A percentile compares a stretch with the other conserved stretches of the same genome.
Evolutionary conservation across 1,140 invertebrate genomes (phyloP).

Genomic region (Rhizoglyphus robini): DNA sequence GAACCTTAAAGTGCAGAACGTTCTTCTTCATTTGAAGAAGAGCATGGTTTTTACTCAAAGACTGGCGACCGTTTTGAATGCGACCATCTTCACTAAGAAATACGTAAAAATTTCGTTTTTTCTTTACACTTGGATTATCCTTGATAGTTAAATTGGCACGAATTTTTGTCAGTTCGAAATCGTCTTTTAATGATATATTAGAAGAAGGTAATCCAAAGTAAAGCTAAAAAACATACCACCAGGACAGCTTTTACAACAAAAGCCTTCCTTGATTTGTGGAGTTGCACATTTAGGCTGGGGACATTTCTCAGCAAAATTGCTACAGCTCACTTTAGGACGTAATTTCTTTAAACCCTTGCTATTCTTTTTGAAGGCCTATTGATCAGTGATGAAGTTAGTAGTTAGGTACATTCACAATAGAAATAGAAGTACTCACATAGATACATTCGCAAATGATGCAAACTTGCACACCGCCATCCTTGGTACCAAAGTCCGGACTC

Average conservation of each 20-base stretch:
- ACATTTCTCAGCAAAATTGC: conserved; percentile 78
- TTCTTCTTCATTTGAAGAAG: no score
- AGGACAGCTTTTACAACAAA: conserved; percentile 78
- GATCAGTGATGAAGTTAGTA: no score
- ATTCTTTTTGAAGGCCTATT: conserved; percentile 43
- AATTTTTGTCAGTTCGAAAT: not conserved
- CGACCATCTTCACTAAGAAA: not conserved
- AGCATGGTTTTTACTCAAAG: no score
- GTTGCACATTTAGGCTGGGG: conserved; percentile 67
- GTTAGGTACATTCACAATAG: no score
- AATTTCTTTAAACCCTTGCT: not conserved
- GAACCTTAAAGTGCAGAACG: not conserved
- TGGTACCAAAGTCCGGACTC: conserved; percentile 70
- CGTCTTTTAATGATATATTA: not conserved
- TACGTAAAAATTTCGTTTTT: not conserved
- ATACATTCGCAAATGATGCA: conserved; percentile 85
- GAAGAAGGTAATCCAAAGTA: not conserved
- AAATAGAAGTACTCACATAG: no score
- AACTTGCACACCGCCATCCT: conserved; percentile 74
- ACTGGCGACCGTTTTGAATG: no score
- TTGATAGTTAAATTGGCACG: no score
- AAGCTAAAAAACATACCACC: not conserved
- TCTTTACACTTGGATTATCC: not conserved
- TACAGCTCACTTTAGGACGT: conserved; percentile 65
- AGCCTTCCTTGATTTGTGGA: conserved; percentile 62